A percentile compares a stretch with the other conserved stretches of the same genome.
Evolutionary conservation across 2,888 invertebrate genomes (phyloP).

Genomic region (Loripinus fragilis): DNA sequence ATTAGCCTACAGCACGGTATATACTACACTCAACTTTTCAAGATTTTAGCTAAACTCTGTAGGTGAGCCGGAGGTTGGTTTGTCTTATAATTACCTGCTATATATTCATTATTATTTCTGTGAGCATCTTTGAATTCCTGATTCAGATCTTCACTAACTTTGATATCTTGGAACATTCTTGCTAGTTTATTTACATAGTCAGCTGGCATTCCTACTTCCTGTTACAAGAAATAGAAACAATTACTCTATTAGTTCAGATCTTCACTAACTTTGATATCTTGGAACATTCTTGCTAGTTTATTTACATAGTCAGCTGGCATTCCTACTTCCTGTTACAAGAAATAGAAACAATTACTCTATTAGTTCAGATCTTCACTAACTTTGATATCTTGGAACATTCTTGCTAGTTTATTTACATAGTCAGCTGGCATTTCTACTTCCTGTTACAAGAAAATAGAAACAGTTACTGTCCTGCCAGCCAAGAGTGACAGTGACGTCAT

Average conservation of each 20-base stretch:
- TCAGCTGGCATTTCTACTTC: conserved; percentile 99
- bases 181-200: conserved; percentile 99
- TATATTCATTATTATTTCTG: conserved; percentile 88
- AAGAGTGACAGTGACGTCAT: no score
- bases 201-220: conserved; percentile 99
- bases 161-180: conserved; percentile 97
- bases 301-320: conserved; percentile 99
- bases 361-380: conserved; percentile 98
- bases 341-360: no score
- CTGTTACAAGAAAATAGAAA: no score
- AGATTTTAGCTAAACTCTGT: no score
- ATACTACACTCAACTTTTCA: no score
- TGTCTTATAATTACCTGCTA: conserved; percentile 84
- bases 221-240: no score
- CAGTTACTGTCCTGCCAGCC: no score
- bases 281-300: conserved; percentile 96
- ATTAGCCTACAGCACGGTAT: no score
- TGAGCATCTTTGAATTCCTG: conserved; percentile 92
- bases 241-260: conserved; percentile 98
- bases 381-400: conserved; percentile 98
- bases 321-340: conserved; percentile 95
- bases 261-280: conserved; percentile 98
- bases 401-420: conserved; percentile 98
- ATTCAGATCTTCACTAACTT: conserved; percentile 98
- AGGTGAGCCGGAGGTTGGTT: no score